These are phyloP conservation scores for rabbit (Oryctolagus cuniculus) DNA, from an alignment of 2,113 vertebrate genomes.

Conservation along the genomic window DNA sequence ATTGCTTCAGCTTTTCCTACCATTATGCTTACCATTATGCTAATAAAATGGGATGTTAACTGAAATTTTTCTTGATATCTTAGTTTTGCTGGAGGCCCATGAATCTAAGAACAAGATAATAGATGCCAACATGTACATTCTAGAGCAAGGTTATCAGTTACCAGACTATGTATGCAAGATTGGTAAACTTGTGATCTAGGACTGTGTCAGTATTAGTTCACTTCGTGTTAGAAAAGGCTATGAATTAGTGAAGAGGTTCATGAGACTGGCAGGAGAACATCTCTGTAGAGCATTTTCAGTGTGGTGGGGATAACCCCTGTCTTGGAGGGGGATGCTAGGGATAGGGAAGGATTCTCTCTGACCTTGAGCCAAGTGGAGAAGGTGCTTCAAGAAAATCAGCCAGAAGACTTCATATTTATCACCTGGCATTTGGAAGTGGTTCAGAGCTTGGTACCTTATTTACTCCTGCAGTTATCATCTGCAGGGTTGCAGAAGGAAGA, in stretches of 20 bases:
- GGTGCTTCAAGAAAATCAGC: neutral
- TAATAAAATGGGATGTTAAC: neutral
- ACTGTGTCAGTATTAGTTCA: neutral
- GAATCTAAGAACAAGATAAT: neutral
- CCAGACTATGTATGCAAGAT: neutral
- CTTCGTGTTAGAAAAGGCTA: neutral
- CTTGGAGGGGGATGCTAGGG: neutral
- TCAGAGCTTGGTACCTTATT: neutral
- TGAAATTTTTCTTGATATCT: conserved; percentile 35
- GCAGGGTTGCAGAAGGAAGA: neutral
- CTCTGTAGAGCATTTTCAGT: neutral
- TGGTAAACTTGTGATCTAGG: neutral
- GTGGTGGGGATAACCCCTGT: neutral
- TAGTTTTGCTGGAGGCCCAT: neutral
- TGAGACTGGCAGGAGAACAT: neutral
- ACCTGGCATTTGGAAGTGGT: neutral
- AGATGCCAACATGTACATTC: neutral
- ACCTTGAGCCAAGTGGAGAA: neutral
- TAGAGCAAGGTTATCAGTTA: neutral
- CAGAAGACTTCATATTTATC: neutral
- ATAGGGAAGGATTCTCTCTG: neutral
- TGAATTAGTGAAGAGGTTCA: neutral
- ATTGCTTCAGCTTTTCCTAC: conserved; percentile 26
- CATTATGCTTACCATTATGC: neutral
- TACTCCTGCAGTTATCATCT: neutral